Percentiles rank a stretch among this genome's conserved stretches.
These are phyloP conservation scores for Meteorus sp. DNA, from an alignment of 1,140 invertebrate genomes.

Conservation along the genomic window DNA sequence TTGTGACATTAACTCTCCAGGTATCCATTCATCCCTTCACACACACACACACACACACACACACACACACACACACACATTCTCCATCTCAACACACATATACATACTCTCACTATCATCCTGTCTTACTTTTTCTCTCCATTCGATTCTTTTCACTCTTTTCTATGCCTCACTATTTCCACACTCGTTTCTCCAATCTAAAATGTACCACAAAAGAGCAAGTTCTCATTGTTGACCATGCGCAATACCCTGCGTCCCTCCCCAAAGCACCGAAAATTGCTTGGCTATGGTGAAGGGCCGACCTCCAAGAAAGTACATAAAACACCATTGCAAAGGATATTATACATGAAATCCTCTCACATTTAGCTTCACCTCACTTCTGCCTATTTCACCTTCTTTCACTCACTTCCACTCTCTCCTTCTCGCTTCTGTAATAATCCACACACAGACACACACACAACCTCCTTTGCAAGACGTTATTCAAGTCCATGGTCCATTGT, in stretches of 20 bases:
- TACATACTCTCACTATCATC: too few species aligned
- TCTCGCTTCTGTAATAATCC: too few species aligned
- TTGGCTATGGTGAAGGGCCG: slow-evolving; percentile 29
- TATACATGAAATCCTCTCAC: not conserved
- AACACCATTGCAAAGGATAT: not conserved
- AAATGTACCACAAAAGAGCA: slow-evolving; percentile 45
- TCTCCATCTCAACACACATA: too few species aligned
- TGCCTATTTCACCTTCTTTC: too few species aligned
- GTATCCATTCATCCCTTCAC: too few species aligned
- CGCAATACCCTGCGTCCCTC: slow-evolving; percentile 37
- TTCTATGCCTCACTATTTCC: not conserved
- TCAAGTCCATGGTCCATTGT: slow-evolving; percentile 45
- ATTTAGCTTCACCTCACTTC: not conserved
- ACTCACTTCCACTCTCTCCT: not conserved
- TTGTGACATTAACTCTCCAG: too few species aligned
- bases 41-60: too few species aligned
- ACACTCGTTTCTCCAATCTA: slow-evolving; percentile 16
- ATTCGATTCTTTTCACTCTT: too few species aligned
- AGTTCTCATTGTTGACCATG: slow-evolving; percentile 28
- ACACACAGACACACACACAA: not conserved
- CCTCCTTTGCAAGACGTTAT: slow-evolving; percentile 44
- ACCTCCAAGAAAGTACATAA: slow-evolving; percentile 29
- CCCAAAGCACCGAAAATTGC: slow-evolving; percentile 36
- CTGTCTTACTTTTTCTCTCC: too few species aligned
- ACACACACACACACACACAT: too few species aligned